Conservation (phyloP, 2,888 invertebrate genomes). For the Agapostemon virescens region DNA sequence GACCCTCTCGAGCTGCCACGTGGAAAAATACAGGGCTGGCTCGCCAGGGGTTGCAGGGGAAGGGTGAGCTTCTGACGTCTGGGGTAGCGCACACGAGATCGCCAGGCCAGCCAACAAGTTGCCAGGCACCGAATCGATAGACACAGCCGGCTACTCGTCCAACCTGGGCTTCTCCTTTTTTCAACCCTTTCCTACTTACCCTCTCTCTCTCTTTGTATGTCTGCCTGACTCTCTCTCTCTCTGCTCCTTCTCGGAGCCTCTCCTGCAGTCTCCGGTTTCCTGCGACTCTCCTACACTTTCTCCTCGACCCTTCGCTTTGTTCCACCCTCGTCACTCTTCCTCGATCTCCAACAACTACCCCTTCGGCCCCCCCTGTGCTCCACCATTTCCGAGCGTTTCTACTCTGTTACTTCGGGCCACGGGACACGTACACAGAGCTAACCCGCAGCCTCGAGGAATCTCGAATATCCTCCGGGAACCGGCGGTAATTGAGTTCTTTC, state of each 20-base stretch:
- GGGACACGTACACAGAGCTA: conserved; percentile 7
- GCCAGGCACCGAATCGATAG: conserved; percentile 79
- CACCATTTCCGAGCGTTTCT: conserved; percentile 27
- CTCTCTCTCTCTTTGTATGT: conserved; percentile 26
- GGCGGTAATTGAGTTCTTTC: conserved; percentile 70
- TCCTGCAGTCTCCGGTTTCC: not conserved
- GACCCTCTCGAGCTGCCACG: conserved; percentile 24
- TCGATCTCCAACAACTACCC: not conserved
- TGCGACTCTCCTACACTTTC: not conserved
- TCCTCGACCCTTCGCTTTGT: conserved; percentile 6
- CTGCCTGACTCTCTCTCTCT: not conserved
- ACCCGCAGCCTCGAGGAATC: conserved; percentile 16
- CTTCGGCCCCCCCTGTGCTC: conserved; percentile 13
- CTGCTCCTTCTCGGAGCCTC: not conserved
- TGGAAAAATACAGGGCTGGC: conserved; percentile 31
- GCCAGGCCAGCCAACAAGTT: conserved; percentile 76
- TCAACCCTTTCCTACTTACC: conserved; percentile 27
- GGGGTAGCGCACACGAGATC: conserved; percentile 17
- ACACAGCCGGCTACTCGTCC: conserved; percentile 59
- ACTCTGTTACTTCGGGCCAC: conserved; percentile 23
- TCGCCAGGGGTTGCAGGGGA: not conserved
- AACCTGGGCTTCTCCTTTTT: conserved; percentile 26
- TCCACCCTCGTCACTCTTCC: conserved; percentile 22
- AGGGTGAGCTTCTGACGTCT: conserved; percentile 12
- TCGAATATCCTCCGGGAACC: conserved; percentile 47